Evolutionary conservation across 2,113 vertebrate species (phyloP).

Genomic region (Mystacornis crossleyi): DNA sequence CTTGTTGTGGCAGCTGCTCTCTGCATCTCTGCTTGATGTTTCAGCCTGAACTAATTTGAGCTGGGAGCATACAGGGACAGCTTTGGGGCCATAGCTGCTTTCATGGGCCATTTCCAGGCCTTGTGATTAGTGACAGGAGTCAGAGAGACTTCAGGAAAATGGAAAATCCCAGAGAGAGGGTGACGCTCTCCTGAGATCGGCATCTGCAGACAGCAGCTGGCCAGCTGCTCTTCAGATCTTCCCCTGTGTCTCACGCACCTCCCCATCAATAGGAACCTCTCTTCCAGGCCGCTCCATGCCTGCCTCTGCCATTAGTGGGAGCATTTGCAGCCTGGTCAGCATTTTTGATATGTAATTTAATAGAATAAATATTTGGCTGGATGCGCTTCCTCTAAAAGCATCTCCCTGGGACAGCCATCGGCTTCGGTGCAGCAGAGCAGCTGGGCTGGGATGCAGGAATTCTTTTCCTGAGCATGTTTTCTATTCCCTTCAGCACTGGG

Average conservation of each 20-base stretch:
- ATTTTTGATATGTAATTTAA: slow-evolving; percentile 51
- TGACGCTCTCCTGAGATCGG: slow-evolving; percentile 15
- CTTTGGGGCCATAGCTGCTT: slow-evolving; percentile 20
- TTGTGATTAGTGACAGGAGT: slow-evolving; percentile 56
- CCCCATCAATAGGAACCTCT: not conserved
- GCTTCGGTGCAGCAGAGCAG: not conserved
- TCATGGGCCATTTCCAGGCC: slow-evolving; percentile 51
- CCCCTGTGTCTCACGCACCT: not conserved
- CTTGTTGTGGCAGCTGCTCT: not conserved
- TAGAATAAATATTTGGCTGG: slow-evolving; percentile 62
- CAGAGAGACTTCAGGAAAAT: slow-evolving; percentile 32
- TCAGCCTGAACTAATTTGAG: slow-evolving; percentile 61
- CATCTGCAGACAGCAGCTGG: slow-evolving; percentile 16
- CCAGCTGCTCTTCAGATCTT: slow-evolving; percentile 34
- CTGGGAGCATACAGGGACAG: slow-evolving; percentile 52
- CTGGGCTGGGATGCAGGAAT: not conserved
- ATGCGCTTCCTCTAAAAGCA: slow-evolving; percentile 21
- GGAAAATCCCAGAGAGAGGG: slow-evolving; percentile 52
- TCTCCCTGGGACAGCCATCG: not conserved
- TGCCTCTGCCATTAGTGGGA: slow-evolving; percentile 47
- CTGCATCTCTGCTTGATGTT: slow-evolving; percentile 27
- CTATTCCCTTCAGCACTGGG: not conserved
- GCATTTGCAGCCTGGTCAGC: slow-evolving; percentile 40
- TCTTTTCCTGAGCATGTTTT: not conserved
- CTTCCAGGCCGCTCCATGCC: not conserved